A percentile compares a stretch with the other conserved stretches of the same genome.
phyloP scores from a whole-genome alignment of 2,113 vertebrate species.

The Nipponia nippon region DNA sequence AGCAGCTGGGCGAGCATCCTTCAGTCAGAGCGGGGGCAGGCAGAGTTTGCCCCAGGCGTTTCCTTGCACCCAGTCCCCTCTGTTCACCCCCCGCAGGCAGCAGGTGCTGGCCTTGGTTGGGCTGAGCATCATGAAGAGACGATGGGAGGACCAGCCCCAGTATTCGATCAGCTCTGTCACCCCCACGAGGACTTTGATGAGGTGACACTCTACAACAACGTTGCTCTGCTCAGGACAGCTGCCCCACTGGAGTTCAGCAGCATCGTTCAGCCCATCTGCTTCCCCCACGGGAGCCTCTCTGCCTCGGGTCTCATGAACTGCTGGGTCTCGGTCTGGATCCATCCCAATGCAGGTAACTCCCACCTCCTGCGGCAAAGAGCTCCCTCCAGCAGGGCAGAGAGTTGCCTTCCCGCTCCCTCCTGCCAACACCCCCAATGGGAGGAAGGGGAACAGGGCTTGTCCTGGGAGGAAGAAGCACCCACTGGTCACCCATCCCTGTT shows the following conservation, averaged over 20 bases:
- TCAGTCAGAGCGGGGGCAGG: neutral
- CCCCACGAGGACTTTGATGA: conserved; percentile 9
- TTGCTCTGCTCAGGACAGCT: conserved; percentile 49
- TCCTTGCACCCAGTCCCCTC: neutral
- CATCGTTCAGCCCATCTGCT: conserved; percentile 32
- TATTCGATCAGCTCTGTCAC: neutral
- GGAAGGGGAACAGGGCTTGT: neutral
- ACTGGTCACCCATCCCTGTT: neutral
- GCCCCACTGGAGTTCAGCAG: neutral
- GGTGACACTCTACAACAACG: neutral
- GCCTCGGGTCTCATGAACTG: neutral
- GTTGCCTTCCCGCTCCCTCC: neutral
- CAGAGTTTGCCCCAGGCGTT: neutral
- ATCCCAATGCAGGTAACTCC: conserved; percentile 32
- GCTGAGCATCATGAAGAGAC: neutral
- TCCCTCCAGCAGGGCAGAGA: neutral
- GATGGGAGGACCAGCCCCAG: neutral
- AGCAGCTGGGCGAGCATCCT: neutral
- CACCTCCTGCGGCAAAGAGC: neutral
- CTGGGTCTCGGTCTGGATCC: conserved; percentile 57
- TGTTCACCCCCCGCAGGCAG: rapidly evolving
- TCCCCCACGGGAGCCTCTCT: neutral
- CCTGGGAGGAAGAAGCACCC: neutral
- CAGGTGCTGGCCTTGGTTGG: neutral
- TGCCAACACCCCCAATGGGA: neutral